Base-by-base conservation (phyloP, 1,140 invertebrate species). In the Galleria mellonella region DNA sequence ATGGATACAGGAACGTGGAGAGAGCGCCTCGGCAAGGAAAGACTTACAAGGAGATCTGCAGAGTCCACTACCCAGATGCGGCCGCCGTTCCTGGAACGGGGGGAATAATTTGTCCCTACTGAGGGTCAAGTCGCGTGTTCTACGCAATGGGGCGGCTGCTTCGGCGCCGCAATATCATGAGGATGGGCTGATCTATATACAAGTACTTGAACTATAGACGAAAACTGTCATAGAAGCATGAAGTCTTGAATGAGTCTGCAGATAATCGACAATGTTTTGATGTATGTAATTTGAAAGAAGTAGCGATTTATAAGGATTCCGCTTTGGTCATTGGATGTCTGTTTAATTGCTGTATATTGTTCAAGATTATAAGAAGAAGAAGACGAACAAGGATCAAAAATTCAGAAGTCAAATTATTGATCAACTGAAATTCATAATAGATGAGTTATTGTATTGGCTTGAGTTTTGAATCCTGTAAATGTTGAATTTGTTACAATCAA, bases 111-210 rank as follows among this genome's bases (percentile, higher is more conserved):
- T 84, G 81, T 40, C 81, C 78, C 39, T 82, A 79, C 69, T 84
- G 81, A 84, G 78, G 74, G 70, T 81, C 78, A 58, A 71, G 74
- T 72, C 81, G 81, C 81, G 81, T 83, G 81, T 83, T 84, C 81
- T 83, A 84, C 81, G 78, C 81, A 66, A 72, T 84, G 76, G 69
- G 82, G 68, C 71, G 76, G 32, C 55, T 84, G 54, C 77, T 84
- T 51, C 72, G 77, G 40, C 72, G 81, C 55, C 68, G 79, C 38
- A 78, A 82, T 49, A 79, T 84, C 41, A 81, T 83, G 78, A 73
- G 81, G 63, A 84, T 84, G 77, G 81, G 81, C 51, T 82, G 62
- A 81, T 56, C 57, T 37, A 4, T 2, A 37, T 40, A 14, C 23
- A 27, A n/a, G 12, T 33, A 33, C 14, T 33, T 0, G 32, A 13